phyloP scores from a whole-genome alignment of 2,888 invertebrate species.

The Lasioglossum zephyrum region DNA sequence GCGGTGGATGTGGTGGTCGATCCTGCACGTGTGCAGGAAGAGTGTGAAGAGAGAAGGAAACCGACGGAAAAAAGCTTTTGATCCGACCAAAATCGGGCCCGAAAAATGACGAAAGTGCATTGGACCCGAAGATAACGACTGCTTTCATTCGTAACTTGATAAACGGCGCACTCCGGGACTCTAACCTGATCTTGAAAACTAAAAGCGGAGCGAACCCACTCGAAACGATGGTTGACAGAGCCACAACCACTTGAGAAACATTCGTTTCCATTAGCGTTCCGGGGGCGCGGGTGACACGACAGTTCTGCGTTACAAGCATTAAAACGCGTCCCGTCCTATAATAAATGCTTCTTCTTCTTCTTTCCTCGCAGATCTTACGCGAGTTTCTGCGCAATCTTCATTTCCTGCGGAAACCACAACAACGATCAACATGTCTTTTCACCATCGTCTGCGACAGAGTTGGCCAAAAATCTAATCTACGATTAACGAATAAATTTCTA shows the following conservation, averaged over 20 bases:
- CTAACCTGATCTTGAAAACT: constrained; percentile 55
- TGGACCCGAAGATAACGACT: constrained; percentile 42
- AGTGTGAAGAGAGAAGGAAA: neutral
- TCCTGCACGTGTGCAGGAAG: neutral
- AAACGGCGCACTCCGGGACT: constrained; percentile 44
- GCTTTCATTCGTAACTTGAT: constrained; percentile 64
- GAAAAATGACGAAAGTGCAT: constrained; percentile 51
- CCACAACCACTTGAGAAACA: constrained; percentile 58
- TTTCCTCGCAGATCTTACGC: neutral
- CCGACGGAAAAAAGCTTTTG: constrained; percentile 29
- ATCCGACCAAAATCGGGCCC: constrained; percentile 25
- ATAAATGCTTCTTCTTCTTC: neutral
- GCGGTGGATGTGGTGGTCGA: neutral
- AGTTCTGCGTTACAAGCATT: constrained; percentile 5
- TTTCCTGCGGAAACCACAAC: no score
- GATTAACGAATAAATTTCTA: no score
- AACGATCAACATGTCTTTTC: neutral
- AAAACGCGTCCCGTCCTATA: neutral
- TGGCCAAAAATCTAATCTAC: no score
- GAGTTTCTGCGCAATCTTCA: neutral
- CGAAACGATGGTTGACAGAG: constrained; percentile 57
- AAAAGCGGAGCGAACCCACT: constrained; percentile 63
- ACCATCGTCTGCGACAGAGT: neutral
- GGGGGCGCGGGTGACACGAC: constrained; percentile 2
- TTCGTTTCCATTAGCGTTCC: constrained; percentile 58